Evolutionary conservation across 1,140 invertebrate species (phyloP).

Genomic region (Argopecten irradians): DNA sequence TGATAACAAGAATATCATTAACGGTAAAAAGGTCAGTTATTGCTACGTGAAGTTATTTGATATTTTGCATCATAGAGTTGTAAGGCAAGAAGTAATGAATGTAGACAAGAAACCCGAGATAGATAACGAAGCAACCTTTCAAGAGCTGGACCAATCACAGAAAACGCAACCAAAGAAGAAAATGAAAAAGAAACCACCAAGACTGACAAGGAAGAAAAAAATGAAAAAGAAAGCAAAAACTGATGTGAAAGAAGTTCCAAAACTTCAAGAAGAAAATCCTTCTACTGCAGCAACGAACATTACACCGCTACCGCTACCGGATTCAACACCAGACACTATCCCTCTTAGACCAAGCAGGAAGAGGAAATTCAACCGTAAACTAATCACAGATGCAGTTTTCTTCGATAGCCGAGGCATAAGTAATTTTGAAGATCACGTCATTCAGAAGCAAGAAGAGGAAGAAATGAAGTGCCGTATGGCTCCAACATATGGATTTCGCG

Average conservation of each 20-base stretch:
- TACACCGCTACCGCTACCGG: not conserved
- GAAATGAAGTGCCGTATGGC: not conserved
- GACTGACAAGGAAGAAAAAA: not conserved
- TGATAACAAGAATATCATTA: not conserved
- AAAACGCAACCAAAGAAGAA: not conserved
- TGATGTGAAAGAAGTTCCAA: too few relatives aligned
- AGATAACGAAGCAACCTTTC: not conserved
- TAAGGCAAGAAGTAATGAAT: not conserved
- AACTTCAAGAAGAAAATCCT: not conserved
- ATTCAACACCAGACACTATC: not conserved
- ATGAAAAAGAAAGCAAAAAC: too few relatives aligned
- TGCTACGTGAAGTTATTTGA: not conserved
- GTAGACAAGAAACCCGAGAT: not conserved
- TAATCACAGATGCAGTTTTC: not conserved
- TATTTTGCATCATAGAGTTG: not conserved
- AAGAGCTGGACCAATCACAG: not conserved
- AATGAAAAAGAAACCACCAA: not conserved
- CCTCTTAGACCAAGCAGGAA: not conserved
- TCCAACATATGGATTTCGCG: conserved; percentile 13
- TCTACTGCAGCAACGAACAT: not conserved
- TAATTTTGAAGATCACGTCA: not conserved
- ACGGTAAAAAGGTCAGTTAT: not conserved
- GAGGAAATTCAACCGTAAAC: not conserved
- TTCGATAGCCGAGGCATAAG: not conserved
- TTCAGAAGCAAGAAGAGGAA: not conserved